Evolutionary conservation across 2,797 vertebrate genomes (phyloP), one percentile per base, ranked within the genome.

Genomic region (Triplophysa yarkandensis): DNA sequence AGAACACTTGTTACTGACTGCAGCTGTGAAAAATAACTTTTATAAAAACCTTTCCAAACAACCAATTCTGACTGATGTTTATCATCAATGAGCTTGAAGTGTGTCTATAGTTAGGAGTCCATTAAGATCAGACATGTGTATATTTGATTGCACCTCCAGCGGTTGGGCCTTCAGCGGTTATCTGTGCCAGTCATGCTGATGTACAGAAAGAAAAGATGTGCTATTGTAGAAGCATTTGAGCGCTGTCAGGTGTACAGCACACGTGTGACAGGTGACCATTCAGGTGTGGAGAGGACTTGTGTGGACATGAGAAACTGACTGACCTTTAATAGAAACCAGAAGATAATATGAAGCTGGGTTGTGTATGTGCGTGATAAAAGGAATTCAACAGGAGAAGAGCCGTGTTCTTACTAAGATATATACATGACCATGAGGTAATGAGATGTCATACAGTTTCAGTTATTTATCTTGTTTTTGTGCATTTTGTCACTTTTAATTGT

Each of bases 61-160:
- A n/a, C 44, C n/a, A 48, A 19, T 7, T 1, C 17, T 48, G 44
- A n/a, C 7, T 48, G 0, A 48, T 48, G 46, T 10, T 19, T n/a
- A 4, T 7, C 17, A 7, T 19, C 10, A 3, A 4, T 9, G 43
- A 46, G 41, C 70, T 74, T 48, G n/a, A 66, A 61, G 55, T 77
- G 39, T 14, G 69, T 39, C 2, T 11, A 39, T 34, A 60, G 61
- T 77, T 75, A 72, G 78, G 68, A 78, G 77, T 81, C 62, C 80
- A 64, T 88, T 48, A 30, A 65, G 43, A n/a, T 65, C n/a, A n/a
- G 36, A 48, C 21, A 64, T 16, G 4, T 63, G 61, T 25, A 2
- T 23, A 27, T 28, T 21, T 55, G 27, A 55, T 43, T 19, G 11
- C 23, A 41, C 13, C 7, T 32, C 16, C 30, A 4, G n/a, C 13